Conservation (phyloP, 2,113 vertebrate genomes). For the Hymenochirus boettgeri region DNA sequence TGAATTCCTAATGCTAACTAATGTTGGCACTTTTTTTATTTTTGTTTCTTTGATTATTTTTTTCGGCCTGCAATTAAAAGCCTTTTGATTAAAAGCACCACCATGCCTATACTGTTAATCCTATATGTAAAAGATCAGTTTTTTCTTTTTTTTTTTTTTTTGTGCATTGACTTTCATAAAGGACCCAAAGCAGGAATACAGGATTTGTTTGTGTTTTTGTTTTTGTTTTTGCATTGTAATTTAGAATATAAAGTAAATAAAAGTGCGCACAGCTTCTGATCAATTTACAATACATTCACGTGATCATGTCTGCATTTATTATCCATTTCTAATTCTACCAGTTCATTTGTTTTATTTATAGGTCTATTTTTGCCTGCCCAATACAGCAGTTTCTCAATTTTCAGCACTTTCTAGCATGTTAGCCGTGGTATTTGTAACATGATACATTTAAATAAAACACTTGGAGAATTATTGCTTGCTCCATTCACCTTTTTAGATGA, state of each 20-base stretch:
- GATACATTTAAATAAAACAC: constrained; percentile 42
- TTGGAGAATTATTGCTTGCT: constrained; percentile 44
- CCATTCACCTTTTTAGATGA: constrained; percentile 43
- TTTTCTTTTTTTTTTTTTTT: constrained; percentile 72
- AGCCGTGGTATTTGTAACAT: constrained; percentile 59
- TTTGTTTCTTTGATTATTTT: constrained; percentile 67
- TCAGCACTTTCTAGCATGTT: constrained; percentile 51
- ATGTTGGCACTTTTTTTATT: constrained; percentile 89
- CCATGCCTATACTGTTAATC: constrained; percentile 82
- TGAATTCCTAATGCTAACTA: constrained; percentile 72
- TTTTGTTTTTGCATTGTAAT: constrained; percentile 74
- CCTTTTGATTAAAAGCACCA: constrained; percentile 79
- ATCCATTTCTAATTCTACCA: constrained; percentile 42
- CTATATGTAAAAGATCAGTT: constrained; percentile 75
- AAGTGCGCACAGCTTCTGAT: constrained; percentile 89
- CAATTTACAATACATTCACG: constrained; percentile 63
- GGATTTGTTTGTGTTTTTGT: no score
- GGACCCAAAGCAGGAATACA: constrained; percentile 69
- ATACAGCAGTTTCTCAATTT: constrained; percentile 51
- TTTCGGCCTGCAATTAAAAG: constrained; percentile 60
- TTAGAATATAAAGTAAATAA: constrained; percentile 85
- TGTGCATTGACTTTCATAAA: constrained; percentile 79
- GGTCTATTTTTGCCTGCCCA: constrained; percentile 46
- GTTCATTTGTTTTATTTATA: constrained; percentile 42
- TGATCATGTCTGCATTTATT: constrained; percentile 55